Percentiles rank a stretch among this genome's conserved stretches.
Conservation (phyloP, 2,797 vertebrate genomes). For the Remorina albescens region DNA sequence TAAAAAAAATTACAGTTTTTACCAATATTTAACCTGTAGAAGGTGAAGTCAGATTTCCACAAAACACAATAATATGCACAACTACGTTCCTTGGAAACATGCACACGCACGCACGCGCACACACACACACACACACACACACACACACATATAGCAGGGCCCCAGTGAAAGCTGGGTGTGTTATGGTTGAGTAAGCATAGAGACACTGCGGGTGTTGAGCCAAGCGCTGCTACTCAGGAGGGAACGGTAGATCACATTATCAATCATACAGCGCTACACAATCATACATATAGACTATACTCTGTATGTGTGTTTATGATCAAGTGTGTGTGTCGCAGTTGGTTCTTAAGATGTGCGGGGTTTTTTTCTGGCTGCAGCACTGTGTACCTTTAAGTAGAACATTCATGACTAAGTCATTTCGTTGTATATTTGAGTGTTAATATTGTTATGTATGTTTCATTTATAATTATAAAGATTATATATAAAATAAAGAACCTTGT, state of each 20-base stretch:
- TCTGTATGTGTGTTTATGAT: conserved; percentile 8
- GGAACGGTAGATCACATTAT: conserved; percentile 83
- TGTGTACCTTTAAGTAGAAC: conserved; percentile 48
- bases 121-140: conserved; percentile 15
- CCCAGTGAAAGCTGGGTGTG: conserved; percentile 67
- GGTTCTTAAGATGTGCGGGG: neutral
- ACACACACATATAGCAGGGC: conserved; percentile 40
- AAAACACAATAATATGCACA: conserved; percentile 46
- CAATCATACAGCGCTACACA: conserved; percentile 74
- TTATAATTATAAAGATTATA: conserved; percentile 51
- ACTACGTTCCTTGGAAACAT: conserved; percentile 22
- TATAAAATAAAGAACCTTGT: too few species aligned
- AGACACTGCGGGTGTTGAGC: conserved; percentile 68
- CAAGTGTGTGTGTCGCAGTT: neutral
- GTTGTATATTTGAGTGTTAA: conserved; percentile 43
- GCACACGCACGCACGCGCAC: conserved; percentile 34
- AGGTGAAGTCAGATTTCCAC: conserved; percentile 39
- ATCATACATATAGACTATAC: conserved; percentile 48
- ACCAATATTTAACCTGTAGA: neutral
- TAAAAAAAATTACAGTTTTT: conserved; percentile 46
- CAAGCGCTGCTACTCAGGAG: conserved; percentile 66
- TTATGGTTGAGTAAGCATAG: conserved; percentile 78
- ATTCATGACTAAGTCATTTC: conserved; percentile 59
- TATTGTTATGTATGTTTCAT: conserved; percentile 58
- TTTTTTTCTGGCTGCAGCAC: conserved; percentile 7